Evolutionary conservation across 2,888 invertebrate species (phyloP), one percentile per base, ranked within the genome.

Genomic region (Synanthedon formicaeformis): DNA sequence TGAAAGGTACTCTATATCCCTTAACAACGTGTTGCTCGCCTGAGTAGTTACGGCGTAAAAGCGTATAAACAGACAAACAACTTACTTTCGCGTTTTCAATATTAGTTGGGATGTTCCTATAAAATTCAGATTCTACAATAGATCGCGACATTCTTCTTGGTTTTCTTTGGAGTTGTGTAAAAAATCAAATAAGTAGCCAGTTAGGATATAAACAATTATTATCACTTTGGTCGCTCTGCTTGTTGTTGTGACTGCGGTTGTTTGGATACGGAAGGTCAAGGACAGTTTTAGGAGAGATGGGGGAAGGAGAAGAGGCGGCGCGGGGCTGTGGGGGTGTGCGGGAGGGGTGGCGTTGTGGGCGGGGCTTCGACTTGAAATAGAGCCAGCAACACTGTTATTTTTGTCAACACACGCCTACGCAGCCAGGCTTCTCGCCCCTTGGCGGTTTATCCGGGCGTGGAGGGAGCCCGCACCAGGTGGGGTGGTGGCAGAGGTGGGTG

Each of bases 171-270:
- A n/a, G n/a, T n/a, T n/a, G n/a, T n/a, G n/a, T n/a, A n/a, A n/a
- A n/a, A 16, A 34, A 34, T 34, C 27, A 34, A 34, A 34, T 34
- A 16, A 16, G 16, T 16, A 16, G 16, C 0, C 23, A 23, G 27
- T 34, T 8, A 34, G 34, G 34, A 10, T 10, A 34, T 58, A 63
- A 75, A 69, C 69, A 73, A 75, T 73, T 60, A 75, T 73, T 60
- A 63, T 60, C 66, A 58, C 60, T 27, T n/a, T n/a, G 41, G 52
- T n/a, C 58, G 56, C 59, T 55, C 59, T 57, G 61, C 65, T 73
- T 85, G 85, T 85, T 85, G 85, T 85, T 86, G 85, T 86, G 86
- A 78, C 83, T 78, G 76, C 72, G 75, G 85, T 84, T 83, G 86
- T 84, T 85, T 84, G 81, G 86, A 78, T 77, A 84, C 84, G 71